Evolutionary conservation across 2,797 vertebrate species (phyloP).

Genomic region (Adelosebastes latens): DNA sequence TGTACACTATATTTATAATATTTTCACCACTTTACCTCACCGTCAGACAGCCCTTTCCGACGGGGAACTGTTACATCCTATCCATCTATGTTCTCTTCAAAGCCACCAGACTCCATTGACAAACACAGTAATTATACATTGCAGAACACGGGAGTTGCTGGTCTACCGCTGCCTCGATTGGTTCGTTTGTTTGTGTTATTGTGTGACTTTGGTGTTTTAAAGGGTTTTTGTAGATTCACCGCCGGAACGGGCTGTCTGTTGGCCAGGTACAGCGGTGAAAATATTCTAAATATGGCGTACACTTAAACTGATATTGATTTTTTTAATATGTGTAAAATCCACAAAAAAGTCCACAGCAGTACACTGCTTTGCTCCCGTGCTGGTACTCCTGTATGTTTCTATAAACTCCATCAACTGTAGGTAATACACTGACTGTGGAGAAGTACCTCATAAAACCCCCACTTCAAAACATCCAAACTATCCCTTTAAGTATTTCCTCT

Average conservation of each 20-base stretch:
- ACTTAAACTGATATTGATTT: neutral
- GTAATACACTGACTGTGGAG: neutral
- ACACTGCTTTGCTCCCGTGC: neutral
- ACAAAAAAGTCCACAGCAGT: neutral
- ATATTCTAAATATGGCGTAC: neutral
- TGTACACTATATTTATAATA: neutral
- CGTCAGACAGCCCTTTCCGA: too few species aligned
- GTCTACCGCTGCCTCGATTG: too few species aligned
- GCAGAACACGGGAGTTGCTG: too few species aligned
- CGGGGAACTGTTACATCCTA: rapidly evolving
- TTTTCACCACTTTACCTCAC: too few species aligned
- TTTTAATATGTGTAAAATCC: neutral
- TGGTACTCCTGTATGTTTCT: neutral
- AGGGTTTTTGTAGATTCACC: neutral
- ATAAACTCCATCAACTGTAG: neutral
- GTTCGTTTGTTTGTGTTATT: too few species aligned
- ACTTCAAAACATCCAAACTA: neutral
- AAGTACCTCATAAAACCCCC: neutral
- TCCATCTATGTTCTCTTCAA: too few species aligned
- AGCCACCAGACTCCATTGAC: too few species aligned
- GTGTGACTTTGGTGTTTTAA: too few species aligned
- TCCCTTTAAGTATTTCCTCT: neutral
- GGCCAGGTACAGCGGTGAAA: rapidly evolving
- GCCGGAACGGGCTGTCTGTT: neutral
- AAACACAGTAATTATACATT: rapidly evolving